Base-by-base conservation (phyloP, 2,797 vertebrate species). In the Hafferia zeledoni region DNA sequence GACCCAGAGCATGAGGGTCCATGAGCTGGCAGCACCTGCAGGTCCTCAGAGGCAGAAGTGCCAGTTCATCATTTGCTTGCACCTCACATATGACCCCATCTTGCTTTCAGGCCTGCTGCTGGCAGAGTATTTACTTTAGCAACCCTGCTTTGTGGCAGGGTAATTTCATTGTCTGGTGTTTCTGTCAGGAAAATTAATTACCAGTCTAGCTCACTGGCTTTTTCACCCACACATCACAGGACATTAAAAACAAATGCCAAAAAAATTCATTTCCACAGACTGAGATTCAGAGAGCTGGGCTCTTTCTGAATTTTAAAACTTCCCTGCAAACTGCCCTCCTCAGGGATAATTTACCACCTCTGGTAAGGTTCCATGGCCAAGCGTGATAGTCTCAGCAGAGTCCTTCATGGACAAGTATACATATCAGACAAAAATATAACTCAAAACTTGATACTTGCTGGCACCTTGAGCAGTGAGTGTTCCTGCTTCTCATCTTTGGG, bases 131-230 rank as follows among this genome's bases (percentile, higher is more conserved):
- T 97, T 97, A 97, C 95, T 97, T 96, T 77, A 96, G 92, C 82
- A 93, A 81, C 81, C 71, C 90, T 91, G 90, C 75, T 94, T 89
- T 93, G 94, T 90, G 93, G 96, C 95, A 95, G 83, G 79, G 78
- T 96, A 96, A 97, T 96, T 96, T 96, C 93, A 96, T 96, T 96
- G 97, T 96, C 94, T 95, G 94, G 89, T 94, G 87, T 97, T 96
- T 96, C 95, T 96, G 96, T 96, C 97, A 96, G 87, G 86, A 96
- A 96, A 97, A 97, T 96, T 96, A 97, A 97, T 97, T 96, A 97
- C 92, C 90, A 93, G 90, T 90, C 92, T 85, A 93, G 78, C 89
- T 95, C 2, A 0, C 96, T 88, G 90, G 85, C 87, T 96, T 93
- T 95, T 94, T 96, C 65, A 94, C 90, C 93, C 90, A 95, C 96